Conservation (phyloP, 2,113 vertebrate genomes). For the Periophthalmus modestus region DNA sequence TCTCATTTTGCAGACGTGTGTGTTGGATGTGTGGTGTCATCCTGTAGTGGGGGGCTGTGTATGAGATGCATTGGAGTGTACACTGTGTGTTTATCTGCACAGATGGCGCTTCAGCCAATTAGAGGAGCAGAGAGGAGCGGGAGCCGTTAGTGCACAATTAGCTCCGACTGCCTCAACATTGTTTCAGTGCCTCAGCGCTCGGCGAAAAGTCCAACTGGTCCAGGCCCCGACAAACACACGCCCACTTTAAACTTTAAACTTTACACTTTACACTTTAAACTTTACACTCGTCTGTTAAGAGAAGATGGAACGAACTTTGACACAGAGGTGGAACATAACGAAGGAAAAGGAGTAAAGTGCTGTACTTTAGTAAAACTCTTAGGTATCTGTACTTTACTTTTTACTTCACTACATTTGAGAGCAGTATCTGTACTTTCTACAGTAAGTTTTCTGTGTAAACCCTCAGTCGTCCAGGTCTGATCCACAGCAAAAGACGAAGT, state of each 20-base stretch:
- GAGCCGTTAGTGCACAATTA: slow-evolving; percentile 75
- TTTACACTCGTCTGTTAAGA: neutral
- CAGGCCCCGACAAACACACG: slow-evolving; percentile 14
- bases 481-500: no score
- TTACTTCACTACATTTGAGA: no score
- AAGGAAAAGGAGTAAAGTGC: no score
- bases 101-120: slow-evolving; percentile 72
- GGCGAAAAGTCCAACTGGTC: slow-evolving; percentile 76
- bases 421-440: no score
- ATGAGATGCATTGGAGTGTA: slow-evolving; percentile 21
- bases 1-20: slow-evolving; percentile 3
- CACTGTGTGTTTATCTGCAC: slow-evolving; percentile 21
- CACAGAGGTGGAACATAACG: no score
- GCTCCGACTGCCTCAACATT: slow-evolving; percentile 75
- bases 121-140: slow-evolving; percentile 66
- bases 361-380: no score
- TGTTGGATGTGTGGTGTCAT: slow-evolving; percentile 6
- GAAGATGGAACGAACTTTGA: neutral
- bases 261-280: no score
- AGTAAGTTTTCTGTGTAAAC: no score
- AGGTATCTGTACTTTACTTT: no score
- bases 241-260: slow-evolving; percentile 5
- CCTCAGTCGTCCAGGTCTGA: no score
- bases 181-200: slow-evolving; percentile 69
- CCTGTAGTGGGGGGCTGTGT: slow-evolving; percentile 7